Evolutionary conservation across 2,113 vertebrate genomes (phyloP), one percentile per base, ranked within the genome.

Genomic region (Cyphomyrus plagiostoma): DNA sequence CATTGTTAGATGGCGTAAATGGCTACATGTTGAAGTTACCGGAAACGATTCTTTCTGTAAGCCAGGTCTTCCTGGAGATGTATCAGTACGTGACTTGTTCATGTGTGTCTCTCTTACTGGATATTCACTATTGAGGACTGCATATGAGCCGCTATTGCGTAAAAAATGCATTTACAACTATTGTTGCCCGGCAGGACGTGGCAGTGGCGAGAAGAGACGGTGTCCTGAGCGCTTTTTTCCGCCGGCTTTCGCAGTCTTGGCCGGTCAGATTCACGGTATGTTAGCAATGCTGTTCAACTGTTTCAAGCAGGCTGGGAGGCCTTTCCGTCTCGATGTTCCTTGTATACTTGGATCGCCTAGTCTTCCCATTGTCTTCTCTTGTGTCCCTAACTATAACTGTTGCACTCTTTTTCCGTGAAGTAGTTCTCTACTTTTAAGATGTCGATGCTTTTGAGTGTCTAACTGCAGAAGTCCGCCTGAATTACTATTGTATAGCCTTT

Each of bases 191-290:
- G 30, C 86, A 96, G 95, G 91, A 30, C 30, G 35, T 42, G 4
- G 90, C 94, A 1, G 93, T 91, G 89, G 19, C 89, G 90, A 93
- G 89, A 90, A 92, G 91, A 86, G 87, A 49, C 85, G 89, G 93
- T 1, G 86, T 94, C 21, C 5, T 96, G 2, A 83, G 58, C 87
- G 89, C 91, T 56, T 0, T 95, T 62, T 88, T 95, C 70, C 93
- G 92, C 89, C 93, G 92, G 58, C 86, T 96, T 86, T 90, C 90
- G 19, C 92, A 91, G 90, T 91, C 93, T 91, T 95, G 95, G 95
- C 96, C 96, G 1, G 91, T 96, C 89, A 91, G 92, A 49, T 4
- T 96, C 58, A 89, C 94, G 94, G 96, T 96, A 92, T 77, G 95
- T 90, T 21, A 0, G 45, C 42, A 39, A 48, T 13, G 21, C 19